Conservation (phyloP, 1,140 invertebrate genomes). For the Drosophila albomicans region DNA sequence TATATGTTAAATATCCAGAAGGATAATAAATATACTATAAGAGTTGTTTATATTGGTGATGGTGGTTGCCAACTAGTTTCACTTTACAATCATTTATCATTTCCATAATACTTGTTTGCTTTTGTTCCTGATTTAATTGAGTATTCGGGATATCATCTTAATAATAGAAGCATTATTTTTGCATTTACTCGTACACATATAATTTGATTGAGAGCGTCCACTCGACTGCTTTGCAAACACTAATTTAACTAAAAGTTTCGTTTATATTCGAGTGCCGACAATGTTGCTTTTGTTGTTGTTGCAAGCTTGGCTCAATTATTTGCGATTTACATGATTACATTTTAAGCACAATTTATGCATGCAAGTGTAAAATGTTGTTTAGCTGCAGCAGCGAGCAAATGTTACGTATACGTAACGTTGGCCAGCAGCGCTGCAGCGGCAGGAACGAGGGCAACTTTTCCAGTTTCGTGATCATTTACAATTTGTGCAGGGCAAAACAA, state of each 20-base stretch:
- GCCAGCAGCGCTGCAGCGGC: conserved; percentile 13
- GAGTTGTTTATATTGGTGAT: too few relatives aligned
- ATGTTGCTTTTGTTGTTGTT: conserved; percentile 16
- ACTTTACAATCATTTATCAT: too few relatives aligned
- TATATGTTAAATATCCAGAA: too few relatives aligned
- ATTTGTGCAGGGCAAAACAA: conserved; percentile 75
- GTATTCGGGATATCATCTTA: too few relatives aligned
- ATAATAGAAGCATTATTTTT: not conserved
- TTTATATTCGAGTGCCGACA: conserved; percentile 23
- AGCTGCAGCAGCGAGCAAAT: conserved; percentile 25
- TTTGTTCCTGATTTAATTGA: too few relatives aligned
- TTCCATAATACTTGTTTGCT: too few relatives aligned
- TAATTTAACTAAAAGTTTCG: conserved; percentile 35
- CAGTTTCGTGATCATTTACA: conserved; percentile 79
- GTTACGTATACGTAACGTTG: conserved; percentile 62
- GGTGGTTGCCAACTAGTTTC: too few relatives aligned
- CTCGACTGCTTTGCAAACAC: conserved; percentile 17
- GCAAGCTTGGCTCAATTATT: conserved; percentile 66
- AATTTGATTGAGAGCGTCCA: conserved; percentile 40
- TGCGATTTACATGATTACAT: conserved; percentile 76
- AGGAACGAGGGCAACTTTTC: conserved; percentile 60
- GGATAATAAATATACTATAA: too few relatives aligned
- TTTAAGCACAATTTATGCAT: conserved; percentile 73
- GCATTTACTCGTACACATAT: conserved; percentile 3
- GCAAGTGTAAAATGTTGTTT: conserved; percentile 60